Evolutionary conservation across 2,113 vertebrate species (phyloP), one percentile per base, ranked within the genome.

Genomic region (Pluvialis apricaria): DNA sequence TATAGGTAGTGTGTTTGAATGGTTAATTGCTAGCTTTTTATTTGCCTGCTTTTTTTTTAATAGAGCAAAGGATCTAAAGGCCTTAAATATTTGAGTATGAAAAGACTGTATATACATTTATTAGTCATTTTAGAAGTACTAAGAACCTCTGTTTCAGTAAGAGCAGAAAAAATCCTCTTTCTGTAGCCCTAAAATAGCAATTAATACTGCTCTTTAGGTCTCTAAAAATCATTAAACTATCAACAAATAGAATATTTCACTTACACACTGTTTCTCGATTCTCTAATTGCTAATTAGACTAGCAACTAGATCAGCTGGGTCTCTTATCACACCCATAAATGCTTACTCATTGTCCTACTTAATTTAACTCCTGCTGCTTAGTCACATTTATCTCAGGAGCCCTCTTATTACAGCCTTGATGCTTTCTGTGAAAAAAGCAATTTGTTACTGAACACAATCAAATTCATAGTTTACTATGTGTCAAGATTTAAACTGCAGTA

Each of bases 341-440:
- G 71, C 82, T 94, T 96, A 95, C 84, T 96, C 92, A 96, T 96
- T 96, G 94, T 97, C 87, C 88, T 90, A 92, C 86, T 83, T 92
- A 84, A 76, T 95, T 95, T 64, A 88, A 85, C 89, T 94, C 92
- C 88, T 77, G 69, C 76, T 92, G 90, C 82, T 92, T 84, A 45
- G 69, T 82, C 65, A 72, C 64, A 62, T 79, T 95, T 94, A 66
- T 80, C 62, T 96, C 76, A 45, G 77, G 83, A 92, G 72, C 34
- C 21, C 54, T 78, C 52, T 95, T 78, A 44, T 42, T 94, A 64
- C 58, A 86, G 77, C 44, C 44, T 60, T 64, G 88, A 90, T 92
- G 70, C 60, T 68, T 85, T 75, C 83, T 21, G 85, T 40, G 49
- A 65, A 80, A 81, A 61, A 87, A 72, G 47, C 66, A 68, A 57